phyloP scores from a whole-genome alignment of 2,888 invertebrate species.

The Spodoptera picta region DNA sequence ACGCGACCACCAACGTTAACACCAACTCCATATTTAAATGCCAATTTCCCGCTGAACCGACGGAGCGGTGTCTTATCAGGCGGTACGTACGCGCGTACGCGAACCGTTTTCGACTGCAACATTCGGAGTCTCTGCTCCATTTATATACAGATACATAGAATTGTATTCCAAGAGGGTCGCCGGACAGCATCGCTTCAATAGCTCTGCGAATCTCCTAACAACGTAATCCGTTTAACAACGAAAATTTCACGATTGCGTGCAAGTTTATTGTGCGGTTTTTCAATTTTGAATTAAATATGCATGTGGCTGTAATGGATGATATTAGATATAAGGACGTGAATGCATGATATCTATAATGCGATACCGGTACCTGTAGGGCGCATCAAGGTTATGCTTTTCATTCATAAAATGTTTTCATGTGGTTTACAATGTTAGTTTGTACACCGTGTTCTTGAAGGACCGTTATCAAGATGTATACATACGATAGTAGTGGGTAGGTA shows the following conservation, averaged over 20 bases:
- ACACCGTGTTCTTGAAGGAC: constrained; percentile 12
- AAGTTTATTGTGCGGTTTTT: neutral
- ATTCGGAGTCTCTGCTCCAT: constrained; percentile 77
- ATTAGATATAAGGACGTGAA: constrained; percentile 2
- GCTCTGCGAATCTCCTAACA: constrained; percentile 55
- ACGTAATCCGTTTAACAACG: constrained; percentile 36
- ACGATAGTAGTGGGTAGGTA: constrained; percentile 2
- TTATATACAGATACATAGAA: constrained; percentile 83
- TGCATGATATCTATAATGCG: constrained; percentile 6
- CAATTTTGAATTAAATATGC: constrained; percentile 9
- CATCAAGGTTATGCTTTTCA: constrained; percentile 33
- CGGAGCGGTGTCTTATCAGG: constrained; percentile 58
- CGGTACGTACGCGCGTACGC: constrained; percentile 76
- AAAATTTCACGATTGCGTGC: constrained; percentile 28
- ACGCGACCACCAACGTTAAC: constrained; percentile 60
- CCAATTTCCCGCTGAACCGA: constrained; percentile 59
- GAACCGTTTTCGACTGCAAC: constrained; percentile 82
- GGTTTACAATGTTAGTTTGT: constrained; percentile 17
- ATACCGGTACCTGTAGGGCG: constrained; percentile 2
- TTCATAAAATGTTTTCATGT: constrained; percentile 27
- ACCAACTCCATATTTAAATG: constrained; percentile 65
- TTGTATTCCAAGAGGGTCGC: constrained; percentile 71
- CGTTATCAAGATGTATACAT: constrained; percentile 24
- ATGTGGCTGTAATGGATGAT: constrained; percentile 15
- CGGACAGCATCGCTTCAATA: constrained; percentile 57